A percentile compares a stretch with the other conserved stretches of the same genome.
Evolutionary conservation across 1,140 invertebrate species (phyloP).

Genomic region (Mizuhopecten yessoensis): DNA sequence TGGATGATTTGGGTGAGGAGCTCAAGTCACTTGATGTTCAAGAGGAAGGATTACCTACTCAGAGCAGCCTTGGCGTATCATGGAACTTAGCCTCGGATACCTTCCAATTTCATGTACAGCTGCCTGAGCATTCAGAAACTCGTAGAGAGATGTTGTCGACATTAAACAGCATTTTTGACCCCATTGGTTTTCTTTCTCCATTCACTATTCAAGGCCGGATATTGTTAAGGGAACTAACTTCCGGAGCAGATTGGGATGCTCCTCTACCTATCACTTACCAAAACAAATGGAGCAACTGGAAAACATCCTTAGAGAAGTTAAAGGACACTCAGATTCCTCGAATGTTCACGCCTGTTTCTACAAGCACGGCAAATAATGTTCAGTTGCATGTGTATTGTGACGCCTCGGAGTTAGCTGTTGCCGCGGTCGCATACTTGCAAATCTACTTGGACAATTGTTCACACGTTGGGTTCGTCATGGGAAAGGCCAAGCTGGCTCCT

Average conservation of each 20-base stretch:
- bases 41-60: background rate
- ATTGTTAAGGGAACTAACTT: too few relatives aligned
- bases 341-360: conserved; percentile 5
- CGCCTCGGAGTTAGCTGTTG: too few relatives aligned
- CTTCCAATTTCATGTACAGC: conserved; percentile 44
- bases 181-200: conserved; percentile 35
- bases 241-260: conserved; percentile 62
- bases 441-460: too few relatives aligned
- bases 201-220: conserved; percentile 51
- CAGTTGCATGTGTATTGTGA: too few relatives aligned
- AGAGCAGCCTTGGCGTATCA: conserved; percentile 51
- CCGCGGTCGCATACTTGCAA: too few relatives aligned
- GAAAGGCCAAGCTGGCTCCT: too few relatives aligned
- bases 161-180: conserved; percentile 45
- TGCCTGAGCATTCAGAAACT: conserved; percentile 43
- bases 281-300: conserved; percentile 54
- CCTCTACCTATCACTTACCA: conserved; percentile 45
- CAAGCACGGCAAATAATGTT: too few relatives aligned
- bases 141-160: conserved; percentile 45
- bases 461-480: too few relatives aligned
- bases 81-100: conserved; percentile 46
- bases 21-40: background rate
- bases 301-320: conserved; percentile 24
- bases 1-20: conserved; percentile 41
- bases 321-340: conserved; percentile 46